A percentile compares a stretch with the other conserved stretches of the same genome.
Evolutionary conservation across 2,888 invertebrate genomes (phyloP).

Genomic region (Capitulum mitella): DNA sequence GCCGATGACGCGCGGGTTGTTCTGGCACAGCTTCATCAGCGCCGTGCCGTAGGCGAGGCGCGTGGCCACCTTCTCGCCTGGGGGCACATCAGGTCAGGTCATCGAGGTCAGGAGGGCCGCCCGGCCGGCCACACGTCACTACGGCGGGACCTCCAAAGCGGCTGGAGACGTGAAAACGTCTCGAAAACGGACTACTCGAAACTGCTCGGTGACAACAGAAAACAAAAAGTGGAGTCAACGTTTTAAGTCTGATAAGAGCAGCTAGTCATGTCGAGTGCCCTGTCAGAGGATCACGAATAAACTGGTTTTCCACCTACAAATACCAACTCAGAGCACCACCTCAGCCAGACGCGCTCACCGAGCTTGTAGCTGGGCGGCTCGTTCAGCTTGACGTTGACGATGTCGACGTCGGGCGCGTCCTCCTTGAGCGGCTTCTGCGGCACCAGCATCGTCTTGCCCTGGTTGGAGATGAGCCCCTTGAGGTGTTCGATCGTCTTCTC

Average conservation of each 20-base stretch:
- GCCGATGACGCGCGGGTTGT: slow-evolving; percentile 70
- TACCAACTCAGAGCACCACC: no score
- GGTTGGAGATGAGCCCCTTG: slow-evolving; percentile 17
- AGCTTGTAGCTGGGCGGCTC: slow-evolving; percentile 72
- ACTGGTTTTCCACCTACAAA: no score
- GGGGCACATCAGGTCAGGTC: slow-evolving; percentile 22
- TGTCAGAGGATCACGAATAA: no score
- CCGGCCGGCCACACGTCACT: no score
- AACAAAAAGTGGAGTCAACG: no score
- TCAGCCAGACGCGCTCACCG: slow-evolving; percentile 25
- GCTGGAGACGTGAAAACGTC: no score
- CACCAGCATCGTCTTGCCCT: slow-evolving; percentile 54
- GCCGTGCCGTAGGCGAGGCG: slow-evolving; percentile 91
- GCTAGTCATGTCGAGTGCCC: no score
- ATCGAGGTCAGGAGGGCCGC: background rate
- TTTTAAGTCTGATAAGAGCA: no score
- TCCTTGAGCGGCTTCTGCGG: slow-evolving; percentile 57
- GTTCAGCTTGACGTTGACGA: slow-evolving; percentile 62
- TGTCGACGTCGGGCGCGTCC: slow-evolving; percentile 64
- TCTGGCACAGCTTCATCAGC: slow-evolving; percentile 72
- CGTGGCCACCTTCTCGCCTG: slow-evolving; percentile 73
- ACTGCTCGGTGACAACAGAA: no score
- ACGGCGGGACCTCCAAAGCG: no score
- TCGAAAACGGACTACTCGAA: no score
- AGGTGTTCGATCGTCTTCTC: slow-evolving; percentile 50